These are phyloP conservation scores for Xanthia icteritia DNA, from an alignment of 2,888 invertebrate species.

Conservation along the genomic window DNA sequence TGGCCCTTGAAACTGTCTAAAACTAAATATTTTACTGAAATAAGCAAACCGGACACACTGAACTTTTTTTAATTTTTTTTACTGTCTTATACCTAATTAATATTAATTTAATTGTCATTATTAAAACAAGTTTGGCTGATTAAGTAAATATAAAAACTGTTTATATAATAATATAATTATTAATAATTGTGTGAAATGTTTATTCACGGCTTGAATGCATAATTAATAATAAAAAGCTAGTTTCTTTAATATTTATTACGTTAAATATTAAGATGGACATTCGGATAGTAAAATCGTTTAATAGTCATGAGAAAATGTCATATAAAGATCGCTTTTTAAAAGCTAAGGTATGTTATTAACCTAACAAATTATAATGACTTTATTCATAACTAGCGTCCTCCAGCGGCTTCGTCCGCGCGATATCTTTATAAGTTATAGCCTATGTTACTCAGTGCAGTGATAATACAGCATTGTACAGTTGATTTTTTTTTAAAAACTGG, in stretches of 20 bases:
- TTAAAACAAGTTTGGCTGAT: not conserved
- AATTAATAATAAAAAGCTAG: slow-evolving; percentile 10
- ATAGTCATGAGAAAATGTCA: slow-evolving; percentile 8
- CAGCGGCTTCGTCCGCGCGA: no score
- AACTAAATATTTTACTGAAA: not conserved
- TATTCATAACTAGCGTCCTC: not conserved
- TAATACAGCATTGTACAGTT: no score
- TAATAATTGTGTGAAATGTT: slow-evolving; percentile 27
- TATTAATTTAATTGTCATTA: not conserved
- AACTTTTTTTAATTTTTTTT: not conserved
- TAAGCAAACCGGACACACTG: not conserved
- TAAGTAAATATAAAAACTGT: not conserved
- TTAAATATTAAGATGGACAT: slow-evolving; percentile 25
- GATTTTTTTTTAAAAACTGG: no score
- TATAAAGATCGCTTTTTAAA: slow-evolving; percentile 16
- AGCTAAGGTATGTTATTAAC: not conserved
- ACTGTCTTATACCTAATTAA: not conserved
- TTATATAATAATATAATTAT: not conserved
- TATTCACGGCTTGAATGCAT: slow-evolving; percentile 47
- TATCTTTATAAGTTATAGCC: no score
- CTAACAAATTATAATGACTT: not conserved
- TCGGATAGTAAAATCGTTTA: not conserved
- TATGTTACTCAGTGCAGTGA: no score
- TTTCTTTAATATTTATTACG: slow-evolving; percentile 24
- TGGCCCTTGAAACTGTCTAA: not conserved